phyloP scores from a whole-genome alignment of 2,797 vertebrate species.

The Erithacus rubecula region DNA sequence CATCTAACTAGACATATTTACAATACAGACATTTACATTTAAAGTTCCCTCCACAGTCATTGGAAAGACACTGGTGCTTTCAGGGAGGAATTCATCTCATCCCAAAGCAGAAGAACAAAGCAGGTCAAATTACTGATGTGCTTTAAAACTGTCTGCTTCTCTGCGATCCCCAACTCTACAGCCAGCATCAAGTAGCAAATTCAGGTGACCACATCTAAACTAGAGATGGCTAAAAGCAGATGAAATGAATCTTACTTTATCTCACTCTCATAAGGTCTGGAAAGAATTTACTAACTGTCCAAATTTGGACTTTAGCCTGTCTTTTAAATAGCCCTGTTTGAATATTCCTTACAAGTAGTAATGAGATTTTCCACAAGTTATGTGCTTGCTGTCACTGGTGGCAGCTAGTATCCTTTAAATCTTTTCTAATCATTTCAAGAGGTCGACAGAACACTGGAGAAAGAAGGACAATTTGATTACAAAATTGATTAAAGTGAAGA shows the following conservation, averaged over 20 bases:
- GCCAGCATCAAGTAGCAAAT: neutral
- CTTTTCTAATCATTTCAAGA: constrained; percentile 38
- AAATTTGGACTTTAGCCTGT: neutral
- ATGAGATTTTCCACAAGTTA: constrained; percentile 11
- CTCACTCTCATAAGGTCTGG: neutral
- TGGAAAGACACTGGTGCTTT: neutral
- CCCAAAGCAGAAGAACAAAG: neutral
- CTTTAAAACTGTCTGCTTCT: neutral
- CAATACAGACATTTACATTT: neutral
- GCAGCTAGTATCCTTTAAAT: constrained; percentile 1
- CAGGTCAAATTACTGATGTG: neutral
- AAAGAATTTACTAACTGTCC: neutral
- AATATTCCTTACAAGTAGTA: neutral
- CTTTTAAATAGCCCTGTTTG: neutral
- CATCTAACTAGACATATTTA: neutral
- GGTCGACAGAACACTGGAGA: neutral
- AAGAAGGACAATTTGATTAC: constrained; percentile 14
- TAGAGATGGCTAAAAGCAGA: neutral
- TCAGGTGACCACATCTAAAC: neutral
- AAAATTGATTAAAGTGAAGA: constrained; percentile 30
- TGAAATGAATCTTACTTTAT: neutral
- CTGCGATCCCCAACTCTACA: accelerated
- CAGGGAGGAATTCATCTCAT: neutral
- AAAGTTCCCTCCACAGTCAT: neutral
- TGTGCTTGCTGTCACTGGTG: neutral